Base-by-base conservation (phyloP, 1,140 invertebrate species). In the Copidosoma floridanum region DNA sequence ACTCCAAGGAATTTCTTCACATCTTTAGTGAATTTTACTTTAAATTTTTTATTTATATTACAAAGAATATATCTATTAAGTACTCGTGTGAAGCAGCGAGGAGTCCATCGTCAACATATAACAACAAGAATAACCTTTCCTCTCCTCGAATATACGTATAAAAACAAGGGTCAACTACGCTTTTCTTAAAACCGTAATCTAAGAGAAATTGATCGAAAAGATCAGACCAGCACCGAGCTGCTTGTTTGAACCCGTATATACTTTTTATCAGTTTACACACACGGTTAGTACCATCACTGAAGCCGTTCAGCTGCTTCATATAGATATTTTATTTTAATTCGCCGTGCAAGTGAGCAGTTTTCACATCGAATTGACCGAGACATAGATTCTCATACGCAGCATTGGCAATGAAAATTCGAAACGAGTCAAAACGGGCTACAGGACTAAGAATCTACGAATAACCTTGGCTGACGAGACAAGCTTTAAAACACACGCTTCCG, bases 281-380 rank as follows among this genome's bases (percentile, higher is more conserved):
- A 12, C 65, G 61, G 12, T 18, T 37, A 1, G 58, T 52, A 18
- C 35, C n/a, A 32, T 65, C 56, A 23, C 37, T 26, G 44, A 63
- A 69, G 32, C 68, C 71, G 41, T 75, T 50, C 10, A 75, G 73
- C 52, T 75, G 67, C 27, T 71, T 43, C 68, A 79, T 74, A 48
- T 64, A 75, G 0, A 76, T 62, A 23, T 67, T 59, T 56, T 77
- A 70, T 1, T 76, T 56, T 43, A 78, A 48, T 4, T 63, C 27
- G 16, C 71, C 69, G 54, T 76, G 67, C 16, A 77, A 63, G 58
- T 74, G 76, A 7, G 73, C 73, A 10, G 65, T 71, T 63, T 67
- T 67, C 10, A 78, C 63, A 59, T 76, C 74, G 20, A 74, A 65
- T 20, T 74, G 66, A 10, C 40, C 14, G 2, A 64, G 12, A 35